Conservation (phyloP, 2,888 invertebrate genomes). For the Ganaspis brasiliensis region DNA sequence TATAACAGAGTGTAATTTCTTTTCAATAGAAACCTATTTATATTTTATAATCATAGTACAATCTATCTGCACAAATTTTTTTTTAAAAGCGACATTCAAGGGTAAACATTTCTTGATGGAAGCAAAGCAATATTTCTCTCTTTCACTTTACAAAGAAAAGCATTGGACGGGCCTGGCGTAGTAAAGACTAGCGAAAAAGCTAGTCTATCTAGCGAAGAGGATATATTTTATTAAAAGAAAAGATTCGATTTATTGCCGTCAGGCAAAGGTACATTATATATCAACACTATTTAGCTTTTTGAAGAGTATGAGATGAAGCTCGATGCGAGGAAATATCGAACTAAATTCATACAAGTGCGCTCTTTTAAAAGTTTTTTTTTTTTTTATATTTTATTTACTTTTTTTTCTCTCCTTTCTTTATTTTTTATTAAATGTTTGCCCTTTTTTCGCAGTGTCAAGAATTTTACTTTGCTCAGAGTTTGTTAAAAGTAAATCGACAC, state of each 20-base stretch:
- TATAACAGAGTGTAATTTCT: constrained; percentile 4
- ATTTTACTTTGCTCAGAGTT: constrained; percentile 50
- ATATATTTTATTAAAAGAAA: constrained; percentile 39
- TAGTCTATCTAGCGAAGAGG: constrained; percentile 74
- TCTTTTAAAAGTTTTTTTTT: constrained; percentile 1
- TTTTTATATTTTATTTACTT: constrained; percentile 11
- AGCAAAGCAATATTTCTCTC: constrained; percentile 44
- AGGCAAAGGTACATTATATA: constrained; percentile 42
- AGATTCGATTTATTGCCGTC: constrained; percentile 39
- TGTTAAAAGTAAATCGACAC: constrained; percentile 8
- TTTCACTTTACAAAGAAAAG: constrained; percentile 52
- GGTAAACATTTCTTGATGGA: constrained; percentile 51
- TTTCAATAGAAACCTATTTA: constrained; percentile 30
- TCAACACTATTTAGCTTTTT: constrained; percentile 31
- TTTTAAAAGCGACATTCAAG: constrained; percentile 45
- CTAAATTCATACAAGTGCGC: constrained; percentile 53
- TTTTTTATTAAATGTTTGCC: constrained; percentile 61
- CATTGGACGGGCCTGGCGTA: constrained; percentile 78
- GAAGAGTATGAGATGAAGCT: constrained; percentile 53
- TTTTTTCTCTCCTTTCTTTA: constrained; percentile 36
- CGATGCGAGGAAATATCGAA: constrained; percentile 64
- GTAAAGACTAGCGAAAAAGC: constrained; percentile 75
- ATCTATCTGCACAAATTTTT: constrained; percentile 42
- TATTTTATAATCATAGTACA: constrained; percentile 30
- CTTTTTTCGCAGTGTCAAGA: constrained; percentile 51